phyloP scores from a whole-genome alignment of 2,888 invertebrate genomes.

The Psylliodes chrysocephalus region DNA sequence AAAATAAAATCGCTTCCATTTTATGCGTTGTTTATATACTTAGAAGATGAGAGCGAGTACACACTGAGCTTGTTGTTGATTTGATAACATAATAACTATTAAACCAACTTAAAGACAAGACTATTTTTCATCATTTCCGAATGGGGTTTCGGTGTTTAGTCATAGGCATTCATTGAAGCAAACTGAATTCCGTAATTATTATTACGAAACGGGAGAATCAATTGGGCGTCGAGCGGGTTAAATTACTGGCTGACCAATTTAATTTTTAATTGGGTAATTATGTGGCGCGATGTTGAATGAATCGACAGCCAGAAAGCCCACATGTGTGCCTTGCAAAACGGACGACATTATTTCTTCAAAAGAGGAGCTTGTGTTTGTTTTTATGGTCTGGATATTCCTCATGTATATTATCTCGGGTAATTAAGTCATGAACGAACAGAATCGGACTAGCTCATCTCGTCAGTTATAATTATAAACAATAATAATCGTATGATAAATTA shows the following conservation, averaged over 20 bases:
- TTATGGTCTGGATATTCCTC: slow-evolving; percentile 30
- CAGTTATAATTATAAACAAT: too few species aligned
- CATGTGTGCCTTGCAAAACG: slow-evolving; percentile 40
- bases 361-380: slow-evolving; percentile 22
- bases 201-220: slow-evolving; percentile 44
- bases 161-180: too few species aligned
- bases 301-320: slow-evolving; percentile 37
- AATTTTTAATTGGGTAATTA: slow-evolving; percentile 41
- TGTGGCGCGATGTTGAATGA: slow-evolving; percentile 33
- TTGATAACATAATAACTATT: too few species aligned
- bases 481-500: too few species aligned
- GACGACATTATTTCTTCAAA: slow-evolving; percentile 11
- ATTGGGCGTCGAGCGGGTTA: slow-evolving; percentile 42
- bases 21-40: slow-evolving; percentile 27
- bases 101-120: too few species aligned
- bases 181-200: too few species aligned
- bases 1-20: slow-evolving; percentile 33
- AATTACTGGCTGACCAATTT: slow-evolving; percentile 37
- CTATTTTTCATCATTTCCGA: too few species aligned
- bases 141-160: too few species aligned
- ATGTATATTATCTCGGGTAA: slow-evolving; percentile 18
- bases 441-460: slow-evolving; percentile 1
- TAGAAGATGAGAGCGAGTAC: slow-evolving; percentile 19
- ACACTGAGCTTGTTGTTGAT: too few species aligned
- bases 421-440: slow-evolving; percentile 9